Base-by-base conservation (phyloP, 2,888 invertebrate species). In the Agrochola litura region DNA sequence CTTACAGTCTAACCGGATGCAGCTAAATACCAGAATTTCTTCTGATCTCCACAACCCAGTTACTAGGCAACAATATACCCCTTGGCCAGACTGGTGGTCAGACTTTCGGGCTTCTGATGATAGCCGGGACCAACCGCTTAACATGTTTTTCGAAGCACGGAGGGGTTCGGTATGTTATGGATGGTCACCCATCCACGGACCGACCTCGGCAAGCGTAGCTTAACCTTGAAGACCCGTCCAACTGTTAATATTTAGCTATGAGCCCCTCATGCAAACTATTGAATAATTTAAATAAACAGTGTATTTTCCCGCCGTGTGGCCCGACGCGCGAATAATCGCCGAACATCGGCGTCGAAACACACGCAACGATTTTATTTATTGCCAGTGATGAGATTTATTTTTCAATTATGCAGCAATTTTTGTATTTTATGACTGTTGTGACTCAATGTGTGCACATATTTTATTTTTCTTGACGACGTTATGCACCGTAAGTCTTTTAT, bases 351-450 rank as follows among this genome's bases (percentile, higher is more conserved):
- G 70, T 73, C 58, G 65, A 77, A 71, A 67, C 68, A 76, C 85
- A 87, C 77, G 83, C 83, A 80, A 83, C 77, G 63, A 79, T 77
- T 76, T 84, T 71, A 86, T 86, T 85, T 85, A 87, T 83, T 41
- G 43, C 66, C 60, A 60, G 12, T 73, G 41, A 46, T 14, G 63
- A 73, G 81, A 87, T 85, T 86, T 88, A 88, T 86, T 81, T 88
- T 82, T 87, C 87, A 88, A 87, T 87, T 83, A 86, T 85, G 78
- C 87, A 76, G 72, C 41, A 73, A 69, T 83, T 88, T 88, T 87
- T 86, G 72, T 81, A 64, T 70, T 86, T 85, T 79, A 85, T 80
- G 80, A 37, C 14, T 79, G 83, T 79, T 86, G 80, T 83, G 85
- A 83, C 76, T 78, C 68, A 70, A 79, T 79, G 69, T 65, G 56